phyloP scores from a whole-genome alignment of 2,797 vertebrate genomes.

The Xiphorhynchus erythropygius region DNA sequence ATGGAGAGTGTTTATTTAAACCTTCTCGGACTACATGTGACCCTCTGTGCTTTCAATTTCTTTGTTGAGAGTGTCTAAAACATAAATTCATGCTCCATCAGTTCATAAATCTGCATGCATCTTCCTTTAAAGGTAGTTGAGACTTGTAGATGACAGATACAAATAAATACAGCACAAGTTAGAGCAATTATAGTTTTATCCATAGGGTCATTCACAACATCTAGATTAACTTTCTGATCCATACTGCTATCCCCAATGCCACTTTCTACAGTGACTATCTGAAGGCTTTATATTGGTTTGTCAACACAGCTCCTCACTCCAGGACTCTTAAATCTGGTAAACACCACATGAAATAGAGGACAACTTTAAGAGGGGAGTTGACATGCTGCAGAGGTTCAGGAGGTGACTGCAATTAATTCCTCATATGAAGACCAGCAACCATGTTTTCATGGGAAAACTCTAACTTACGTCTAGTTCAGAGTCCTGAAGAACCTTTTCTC shows the following conservation, averaged over 20 bases:
- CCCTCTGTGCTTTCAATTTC: neutral
- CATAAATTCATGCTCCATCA: neutral
- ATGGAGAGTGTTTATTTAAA: neutral
- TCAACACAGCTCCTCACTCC: neutral
- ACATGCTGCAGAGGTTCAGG: neutral
- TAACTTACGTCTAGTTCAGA: neutral
- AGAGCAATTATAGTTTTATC: neutral
- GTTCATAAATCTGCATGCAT: neutral
- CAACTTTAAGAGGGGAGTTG: neutral
- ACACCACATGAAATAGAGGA: rapidly evolving
- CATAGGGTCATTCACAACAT: neutral
- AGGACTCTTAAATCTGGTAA: neutral
- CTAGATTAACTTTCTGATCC: neutral
- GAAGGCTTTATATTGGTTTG: neutral
- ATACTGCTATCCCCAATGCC: neutral
- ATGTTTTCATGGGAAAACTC: neutral
- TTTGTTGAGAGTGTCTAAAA: neutral
- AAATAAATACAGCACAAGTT: neutral
- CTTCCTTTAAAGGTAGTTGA: neutral
- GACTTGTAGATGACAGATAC: neutral
- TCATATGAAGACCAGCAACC: neutral
- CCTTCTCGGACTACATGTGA: neutral
- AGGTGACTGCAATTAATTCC: neutral
- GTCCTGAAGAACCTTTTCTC: neutral
- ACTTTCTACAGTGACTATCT: neutral